Evolutionary conservation across 2,797 vertebrate genomes (phyloP), one percentile per base, ranked within the genome.

Genomic region (Sebastolobus altivelis): DNA sequence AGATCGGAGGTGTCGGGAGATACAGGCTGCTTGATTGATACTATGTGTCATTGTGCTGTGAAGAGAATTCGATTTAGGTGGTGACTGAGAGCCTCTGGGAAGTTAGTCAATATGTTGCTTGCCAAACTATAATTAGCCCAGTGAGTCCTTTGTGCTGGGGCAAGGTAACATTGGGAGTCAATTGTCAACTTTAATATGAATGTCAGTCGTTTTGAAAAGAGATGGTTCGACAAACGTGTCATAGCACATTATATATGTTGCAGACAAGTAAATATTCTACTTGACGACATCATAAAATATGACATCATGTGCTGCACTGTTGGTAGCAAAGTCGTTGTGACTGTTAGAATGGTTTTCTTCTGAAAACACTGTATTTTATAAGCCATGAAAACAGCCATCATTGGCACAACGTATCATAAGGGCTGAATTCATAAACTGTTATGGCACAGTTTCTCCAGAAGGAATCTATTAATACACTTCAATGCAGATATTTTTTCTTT

Each of bases 51-150:
- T 73, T 88, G 88, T 86, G 87, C 83, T 88, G 88, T 89, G 90
- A 91, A 92, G 85, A 90, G 81, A 92, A 88, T 94, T 89, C 83
- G 89, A 94, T 94, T 92, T 90, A 86, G 89, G 85, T 86, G 86
- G 75, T 87, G 87, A 93, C 85, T 77, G 84, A 89, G 69, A 84
- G 90, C 90, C 88, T 87, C 70, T 75, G 77, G 88, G 72, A 88
- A 90, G 83, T 83, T 83, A 73, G 91, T 93, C 93, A 93, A 94
- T 94, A 92, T 92, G 89, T 80, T 84, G 71, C 90, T 90, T 93
- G 89, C 84, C 91, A 93, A 89, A 82, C 86, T 89, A 86, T 87
- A 93, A 94, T 94, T 93, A 91, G 86, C 85, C 84, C 79, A 83
- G 40, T 84, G 75, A 77, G 72, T 81, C 66, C 63, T 82, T 86